Base-by-base conservation (phyloP, 2,888 invertebrate species). In the Lepas anatifera region DNA sequence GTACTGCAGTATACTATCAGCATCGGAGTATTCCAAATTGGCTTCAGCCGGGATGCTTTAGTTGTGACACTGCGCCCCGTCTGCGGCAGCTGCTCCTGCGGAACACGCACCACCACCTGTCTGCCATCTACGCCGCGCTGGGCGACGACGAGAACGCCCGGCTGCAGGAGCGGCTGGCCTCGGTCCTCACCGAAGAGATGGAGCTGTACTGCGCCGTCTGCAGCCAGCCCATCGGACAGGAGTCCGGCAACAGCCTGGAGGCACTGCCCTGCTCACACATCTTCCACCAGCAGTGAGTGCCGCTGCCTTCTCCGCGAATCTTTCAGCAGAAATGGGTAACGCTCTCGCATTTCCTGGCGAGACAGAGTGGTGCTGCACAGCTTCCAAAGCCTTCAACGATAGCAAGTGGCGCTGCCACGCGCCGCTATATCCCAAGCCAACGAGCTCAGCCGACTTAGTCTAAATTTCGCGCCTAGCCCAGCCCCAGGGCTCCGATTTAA, bases 251-350 rank as follows among this genome's bases (percentile, higher is more conserved):
- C 70, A 75, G 75, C 25, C 82, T 93, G 63, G 92, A 92, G 75
- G 89, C 90, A 25, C 81, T 93, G 74, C 90, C 92, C 3, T 94
- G 93, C 81, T 88, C 91, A 4, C 93, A 93, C 78, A 91, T 93
- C 74, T 85, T 92, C 67, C 93, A 93, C 77, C 75, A 75, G 70
- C 76, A 77, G 79, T 78, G 72, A 71, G 73, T 4, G 13, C 11
- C 25, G 48, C 13, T 39, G 39, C 7, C 25, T 25, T 6, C n/a
- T 11, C 6, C 25, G 48, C 6, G 4, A 11, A 66, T 25, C 43
- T 46, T 37, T 18, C 70, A 27, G 18, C 46, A 46, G 68, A 41
- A 27, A 27, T 10, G 22, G 27, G 6, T n/a, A n/a, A n/a, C n/a
- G n/a, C n/a, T n/a, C n/a, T n/a, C n/a, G n/a, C n/a, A n/a, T n/a